Conservation (phyloP, 2,888 invertebrate genomes). For the Orthosia gracilis region DNA sequence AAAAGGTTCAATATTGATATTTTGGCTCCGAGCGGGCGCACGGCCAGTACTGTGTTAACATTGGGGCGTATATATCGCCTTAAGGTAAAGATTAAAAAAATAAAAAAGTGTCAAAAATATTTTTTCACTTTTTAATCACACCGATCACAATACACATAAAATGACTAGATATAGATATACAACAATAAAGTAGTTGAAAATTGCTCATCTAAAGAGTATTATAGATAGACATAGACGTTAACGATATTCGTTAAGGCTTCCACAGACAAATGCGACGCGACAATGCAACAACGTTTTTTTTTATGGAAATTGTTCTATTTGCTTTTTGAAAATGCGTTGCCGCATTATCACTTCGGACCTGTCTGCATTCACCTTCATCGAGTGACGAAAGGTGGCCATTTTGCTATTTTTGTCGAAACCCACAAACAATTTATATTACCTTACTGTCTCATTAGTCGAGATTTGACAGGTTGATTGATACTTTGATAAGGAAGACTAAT, state of each 20-base stretch:
- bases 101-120: slow-evolving; percentile 31
- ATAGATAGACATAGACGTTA: slow-evolving; percentile 54
- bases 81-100: too few species aligned
- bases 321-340: too few species aligned
- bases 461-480: too few species aligned
- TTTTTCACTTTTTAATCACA: slow-evolving; percentile 72
- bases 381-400: slow-evolving; percentile 1
- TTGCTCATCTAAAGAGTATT: slow-evolving; percentile 75
- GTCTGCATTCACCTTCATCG: slow-evolving; percentile 1
- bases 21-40: too few species aligned
- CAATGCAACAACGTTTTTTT: not conserved
- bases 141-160: slow-evolving; percentile 78
- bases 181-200: slow-evolving; percentile 70
- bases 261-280: not conserved
- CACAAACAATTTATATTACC: too few species aligned
- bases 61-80: too few species aligned
- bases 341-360: not conserved
- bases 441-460: too few species aligned
- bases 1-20: too few species aligned
- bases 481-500: too few species aligned
- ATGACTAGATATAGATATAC: slow-evolving; percentile 77
- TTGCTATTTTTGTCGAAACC: not conserved
- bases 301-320: not conserved
- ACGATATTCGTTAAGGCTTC: not conserved
- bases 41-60: too few species aligned